Conservation (phyloP, 2,888 invertebrate genomes). For the Priocnemis perturbator region DNA sequence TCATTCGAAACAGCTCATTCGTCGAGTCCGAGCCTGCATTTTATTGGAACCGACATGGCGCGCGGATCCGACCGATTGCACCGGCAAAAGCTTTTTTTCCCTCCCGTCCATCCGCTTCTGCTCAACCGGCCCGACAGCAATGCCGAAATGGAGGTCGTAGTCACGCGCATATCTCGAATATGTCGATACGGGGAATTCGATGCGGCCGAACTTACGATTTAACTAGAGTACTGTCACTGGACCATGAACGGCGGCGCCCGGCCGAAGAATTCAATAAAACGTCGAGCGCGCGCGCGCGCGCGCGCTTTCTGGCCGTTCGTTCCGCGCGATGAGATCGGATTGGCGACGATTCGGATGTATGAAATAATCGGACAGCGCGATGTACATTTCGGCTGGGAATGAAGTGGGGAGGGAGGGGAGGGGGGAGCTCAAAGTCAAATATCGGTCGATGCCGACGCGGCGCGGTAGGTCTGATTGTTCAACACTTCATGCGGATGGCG, state of each 20-base stretch:
- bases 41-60: neutral
- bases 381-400: no score
- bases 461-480: no score
- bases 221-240: constrained; percentile 27
- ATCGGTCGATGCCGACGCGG: no score
- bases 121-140: constrained; percentile 7
- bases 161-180: constrained; percentile 22
- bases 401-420: no score
- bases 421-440: no score
- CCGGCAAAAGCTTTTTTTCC: neutral
- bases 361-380: neutral
- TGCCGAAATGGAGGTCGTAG: neutral
- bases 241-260: constrained; percentile 18
- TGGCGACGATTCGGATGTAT: neutral
- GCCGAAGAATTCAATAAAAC: constrained; percentile 41
- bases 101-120: neutral
- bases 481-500: no score
- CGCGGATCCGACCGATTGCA: neutral
- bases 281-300: constrained; percentile 8
- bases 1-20: no score
- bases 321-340: neutral
- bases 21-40: neutral
- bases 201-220: constrained; percentile 30
- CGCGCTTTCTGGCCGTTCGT: constrained; percentile 1
- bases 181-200: constrained; percentile 34